Evolutionary conservation across 2,797 vertebrate genomes (phyloP).

Genomic region (Hafferia zeledoni): DNA sequence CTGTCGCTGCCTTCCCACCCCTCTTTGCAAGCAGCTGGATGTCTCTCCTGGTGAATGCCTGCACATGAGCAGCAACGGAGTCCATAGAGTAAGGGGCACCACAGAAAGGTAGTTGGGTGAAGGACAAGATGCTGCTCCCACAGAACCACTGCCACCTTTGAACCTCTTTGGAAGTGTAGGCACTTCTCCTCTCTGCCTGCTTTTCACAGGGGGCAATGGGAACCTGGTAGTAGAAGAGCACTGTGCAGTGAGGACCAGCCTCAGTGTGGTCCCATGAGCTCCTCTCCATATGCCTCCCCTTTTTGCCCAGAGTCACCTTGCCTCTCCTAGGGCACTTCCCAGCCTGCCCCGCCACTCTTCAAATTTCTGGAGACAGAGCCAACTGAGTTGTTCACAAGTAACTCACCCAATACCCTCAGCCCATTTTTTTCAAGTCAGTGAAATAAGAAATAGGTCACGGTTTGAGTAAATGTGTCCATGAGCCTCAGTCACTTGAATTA

Average conservation of each 20-base stretch:
- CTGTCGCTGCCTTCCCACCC: not conserved
- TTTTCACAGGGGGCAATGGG: not conserved
- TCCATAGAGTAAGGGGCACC: accelerated
- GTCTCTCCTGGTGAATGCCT: not conserved
- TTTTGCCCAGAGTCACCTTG: not conserved
- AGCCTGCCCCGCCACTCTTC: not conserved
- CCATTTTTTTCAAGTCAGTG: not conserved
- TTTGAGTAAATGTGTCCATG: not conserved
- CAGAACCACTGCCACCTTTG: accelerated
- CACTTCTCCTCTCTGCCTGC: not conserved
- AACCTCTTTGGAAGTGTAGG: not conserved
- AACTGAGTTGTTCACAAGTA: accelerated
- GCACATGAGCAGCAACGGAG: not conserved
- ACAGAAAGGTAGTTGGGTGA: accelerated
- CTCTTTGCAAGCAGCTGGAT: accelerated
- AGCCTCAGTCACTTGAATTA: not conserved
- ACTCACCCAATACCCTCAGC: not conserved
- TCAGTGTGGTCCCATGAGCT: not conserved
- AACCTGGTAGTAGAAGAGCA: not conserved
- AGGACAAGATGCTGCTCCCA: not conserved
- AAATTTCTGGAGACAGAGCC: not conserved
- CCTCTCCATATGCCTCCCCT: not conserved
- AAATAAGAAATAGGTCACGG: not conserved
- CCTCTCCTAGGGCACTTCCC: not conserved
- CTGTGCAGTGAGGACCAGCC: not conserved